Evolutionary conservation across 1,140 invertebrate genomes (phyloP), one percentile per base, ranked within the genome.

Genomic region (Nixonia krombeini): DNA sequence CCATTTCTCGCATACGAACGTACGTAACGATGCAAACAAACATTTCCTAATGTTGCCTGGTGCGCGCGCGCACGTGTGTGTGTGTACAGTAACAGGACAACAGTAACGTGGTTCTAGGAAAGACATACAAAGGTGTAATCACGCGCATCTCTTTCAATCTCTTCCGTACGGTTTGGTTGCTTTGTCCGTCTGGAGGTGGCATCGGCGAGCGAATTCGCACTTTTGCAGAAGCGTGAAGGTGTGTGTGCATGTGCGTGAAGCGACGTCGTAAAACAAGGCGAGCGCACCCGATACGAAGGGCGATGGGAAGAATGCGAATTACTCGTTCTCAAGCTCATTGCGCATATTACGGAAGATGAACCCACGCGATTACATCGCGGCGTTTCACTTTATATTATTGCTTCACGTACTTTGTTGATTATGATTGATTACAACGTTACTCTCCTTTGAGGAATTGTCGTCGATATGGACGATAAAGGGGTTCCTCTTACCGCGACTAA

Each of bases 61-160:
- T n/a, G n/a, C n/a, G n/a, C n/a, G n/a, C n/a, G n/a, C n/a, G n/a
- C n/a, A n/a, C n/a, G n/a, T n/a, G n/a, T n/a, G n/a, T n/a, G n/a
- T n/a, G n/a, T n/a, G n/a, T n/a, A n/a, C n/a, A n/a, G n/a, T n/a
- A n/a, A n/a, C n/a, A n/a, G n/a, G n/a, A n/a, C n/a, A n/a, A n/a
- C n/a, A n/a, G n/a, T n/a, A n/a, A n/a, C n/a, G n/a, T n/a, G n/a
- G n/a, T n/a, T n/a, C n/a, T n/a, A n/a, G n/a, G 29, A 16, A 23
- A 21, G 31, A 33, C 33, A 45, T 66, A 50, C 38, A 33, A 41
- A 66, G 67, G 59, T 58, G 50, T 57, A 64, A 65, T 70, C 62
- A 57, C 26, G 28, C 51, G 44, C 37, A 57, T 12, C 45, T 23
- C 41, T 67, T 59, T 62, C 58, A 47, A 68, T 75, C 67, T 52